Base-by-base conservation (phyloP, 2,888 invertebrate species). In the Andrena bicolor region DNA sequence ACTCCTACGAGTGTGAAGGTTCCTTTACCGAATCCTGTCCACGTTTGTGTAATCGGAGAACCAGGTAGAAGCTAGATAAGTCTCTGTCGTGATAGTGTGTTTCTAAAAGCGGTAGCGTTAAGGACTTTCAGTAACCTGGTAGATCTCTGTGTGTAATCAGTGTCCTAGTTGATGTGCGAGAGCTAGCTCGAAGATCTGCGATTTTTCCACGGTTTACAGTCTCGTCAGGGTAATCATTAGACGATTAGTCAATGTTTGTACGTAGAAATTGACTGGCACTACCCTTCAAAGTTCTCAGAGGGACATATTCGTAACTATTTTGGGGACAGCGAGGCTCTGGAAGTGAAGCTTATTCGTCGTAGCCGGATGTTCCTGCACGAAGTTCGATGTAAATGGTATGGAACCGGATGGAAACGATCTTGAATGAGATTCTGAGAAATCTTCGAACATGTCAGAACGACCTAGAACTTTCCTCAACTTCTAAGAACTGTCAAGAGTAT, bases 101-200 rank as follows among this genome's bases (percentile, higher is more conserved):
- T 68, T 10, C 41, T 51, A 20, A 16, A 51, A 48, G n/a, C 20
- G 13, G 16, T 63, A 63, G 16, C 35, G 13, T 35, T n/a, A 28
- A 6, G 32, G n/a, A 72, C 30, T n/a, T 56, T 53, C 0, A 6
- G 32, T 23, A 56, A 20, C 16, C 16, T 3, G 20, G 16, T 32
- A 49, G 26, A 69, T 68, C 16, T 32, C 4, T 3, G 41, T 32
- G 71, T 75, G 35, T 13, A 53, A 8, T 64, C 6, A 13, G 64
- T 64, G 32, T 64, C 16, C n/a, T 56, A 23, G 10, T 71, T 41
- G 7, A 56, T 16, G 71, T 23, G 71, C 7, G 32, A 30, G n/a
- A 13, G 6, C 7, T 7, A 49, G 28, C 41, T 28, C 26, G 32
- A 35, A 3, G 63, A 64, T n/a, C 30, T 13, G 32, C 23, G 23